These are phyloP conservation scores for Phrixothrix hirtus DNA, from an alignment of 2,888 invertebrate species.

Conservation along the genomic window DNA sequence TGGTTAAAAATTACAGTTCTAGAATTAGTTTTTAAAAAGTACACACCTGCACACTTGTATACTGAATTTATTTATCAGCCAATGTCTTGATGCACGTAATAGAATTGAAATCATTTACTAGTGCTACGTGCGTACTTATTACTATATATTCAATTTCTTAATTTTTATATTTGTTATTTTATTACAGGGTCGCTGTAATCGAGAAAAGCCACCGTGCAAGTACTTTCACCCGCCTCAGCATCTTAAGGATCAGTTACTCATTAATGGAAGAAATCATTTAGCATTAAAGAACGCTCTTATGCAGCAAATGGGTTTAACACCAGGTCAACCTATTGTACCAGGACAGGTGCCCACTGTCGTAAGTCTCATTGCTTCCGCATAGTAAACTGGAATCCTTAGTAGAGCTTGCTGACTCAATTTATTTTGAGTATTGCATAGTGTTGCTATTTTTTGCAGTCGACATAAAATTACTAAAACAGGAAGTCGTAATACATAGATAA, in stretches of 20 bases:
- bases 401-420: conserved; percentile 24
- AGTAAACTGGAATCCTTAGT: conserved; percentile 5
- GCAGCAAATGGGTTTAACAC: conserved; percentile 94
- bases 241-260: conserved; percentile 98
- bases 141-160: neutral
- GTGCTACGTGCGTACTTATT: conserved; percentile 11
- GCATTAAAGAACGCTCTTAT: conserved; percentile 97
- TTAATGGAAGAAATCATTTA: conserved; percentile 99
- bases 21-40: no score
- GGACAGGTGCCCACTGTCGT: conserved; percentile 94
- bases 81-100: conserved; percentile 13
- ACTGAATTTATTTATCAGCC: no score
- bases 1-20: no score
- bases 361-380: conserved; percentile 65
- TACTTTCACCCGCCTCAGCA: conserved; percentile 99
- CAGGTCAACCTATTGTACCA: conserved; percentile 87
- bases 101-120: conserved; percentile 20
- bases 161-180: conserved; percentile 13
- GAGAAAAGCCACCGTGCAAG: conserved; percentile 99
- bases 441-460: conserved; percentile 2
- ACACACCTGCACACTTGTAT: no score
- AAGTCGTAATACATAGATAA: conserved; percentile 5
- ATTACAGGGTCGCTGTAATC: conserved; percentile 97
- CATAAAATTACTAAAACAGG: conserved; percentile 4
- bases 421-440: conserved; percentile 9